Conservation (phyloP, 2,797 vertebrate species). For the Masticophis lateralis region DNA sequence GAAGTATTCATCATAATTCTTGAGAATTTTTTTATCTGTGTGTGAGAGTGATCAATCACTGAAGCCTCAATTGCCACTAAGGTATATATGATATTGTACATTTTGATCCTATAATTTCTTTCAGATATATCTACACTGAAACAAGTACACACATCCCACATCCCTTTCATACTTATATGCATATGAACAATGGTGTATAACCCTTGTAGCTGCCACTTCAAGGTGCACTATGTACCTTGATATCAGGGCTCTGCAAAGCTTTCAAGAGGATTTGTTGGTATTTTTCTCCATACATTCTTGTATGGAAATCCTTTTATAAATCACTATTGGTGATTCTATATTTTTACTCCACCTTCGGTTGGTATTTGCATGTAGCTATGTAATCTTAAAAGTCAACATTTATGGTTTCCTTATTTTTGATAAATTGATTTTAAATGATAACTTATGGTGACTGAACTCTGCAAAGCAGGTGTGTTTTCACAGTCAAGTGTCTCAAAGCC, state of each 20-base stretch:
- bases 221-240: background rate
- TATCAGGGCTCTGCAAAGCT: background rate
- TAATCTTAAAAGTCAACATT: background rate
- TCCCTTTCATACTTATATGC: background rate
- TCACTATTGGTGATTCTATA: background rate
- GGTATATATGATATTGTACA: background rate
- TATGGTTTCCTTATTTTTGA: background rate
- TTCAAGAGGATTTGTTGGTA: background rate
- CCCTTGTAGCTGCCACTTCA: background rate
- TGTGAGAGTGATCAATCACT: background rate
- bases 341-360: background rate
- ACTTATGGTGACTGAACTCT: background rate
- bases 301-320: background rate
- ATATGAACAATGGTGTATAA: background rate
- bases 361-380: background rate
- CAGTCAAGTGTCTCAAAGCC: background rate
- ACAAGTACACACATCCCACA: background rate
- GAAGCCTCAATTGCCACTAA: background rate
- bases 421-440: background rate
- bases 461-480: background rate
- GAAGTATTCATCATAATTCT: background rate
- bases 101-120: background rate
- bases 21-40: background rate
- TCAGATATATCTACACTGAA: background rate
- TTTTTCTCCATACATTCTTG: background rate